These are phyloP conservation scores for Archivesica marissinica DNA, from an alignment of 1,140 invertebrate genomes.

Conservation along the genomic window DNA sequence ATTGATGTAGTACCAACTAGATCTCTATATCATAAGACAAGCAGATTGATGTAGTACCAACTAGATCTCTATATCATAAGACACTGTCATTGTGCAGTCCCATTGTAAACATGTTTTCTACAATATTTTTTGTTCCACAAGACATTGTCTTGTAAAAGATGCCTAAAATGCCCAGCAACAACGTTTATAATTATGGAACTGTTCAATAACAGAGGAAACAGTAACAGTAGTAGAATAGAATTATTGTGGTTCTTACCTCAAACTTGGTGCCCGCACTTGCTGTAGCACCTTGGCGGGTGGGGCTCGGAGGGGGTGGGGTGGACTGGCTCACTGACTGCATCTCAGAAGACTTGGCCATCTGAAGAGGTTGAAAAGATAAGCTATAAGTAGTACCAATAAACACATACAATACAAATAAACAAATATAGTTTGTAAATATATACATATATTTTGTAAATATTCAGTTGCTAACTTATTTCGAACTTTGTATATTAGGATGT, in stretches of 20 bases:
- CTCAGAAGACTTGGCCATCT: slow-evolving; percentile 81
- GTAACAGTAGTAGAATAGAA: not conserved
- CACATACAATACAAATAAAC: not conserved
- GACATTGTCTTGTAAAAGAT: not conserved
- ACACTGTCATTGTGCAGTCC: too few relatives aligned
- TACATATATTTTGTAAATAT: too few relatives aligned
- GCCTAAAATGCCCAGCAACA: not conserved
- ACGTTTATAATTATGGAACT: not conserved
- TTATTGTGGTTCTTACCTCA: slow-evolving; percentile 72
- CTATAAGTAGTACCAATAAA: too few relatives aligned
- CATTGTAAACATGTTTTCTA: too few relatives aligned
- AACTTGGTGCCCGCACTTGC: slow-evolving; percentile 69
- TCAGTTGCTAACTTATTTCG: too few relatives aligned
- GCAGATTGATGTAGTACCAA: too few relatives aligned
- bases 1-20: not conserved
- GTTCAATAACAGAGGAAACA: not conserved
- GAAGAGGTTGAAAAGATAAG: too few relatives aligned
- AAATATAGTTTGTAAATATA: too few relatives aligned
- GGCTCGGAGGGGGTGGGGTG: slow-evolving; percentile 60
- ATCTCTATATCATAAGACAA: too few relatives aligned
- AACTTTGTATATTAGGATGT: too few relatives aligned
- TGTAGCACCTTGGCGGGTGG: slow-evolving; percentile 32
- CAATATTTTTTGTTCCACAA: not conserved
- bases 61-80: too few relatives aligned
- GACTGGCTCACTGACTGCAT: slow-evolving; percentile 72